Evolutionary conservation across 2,113 vertebrate genomes (phyloP).

Genomic region (Maccullochella peelii): DNA sequence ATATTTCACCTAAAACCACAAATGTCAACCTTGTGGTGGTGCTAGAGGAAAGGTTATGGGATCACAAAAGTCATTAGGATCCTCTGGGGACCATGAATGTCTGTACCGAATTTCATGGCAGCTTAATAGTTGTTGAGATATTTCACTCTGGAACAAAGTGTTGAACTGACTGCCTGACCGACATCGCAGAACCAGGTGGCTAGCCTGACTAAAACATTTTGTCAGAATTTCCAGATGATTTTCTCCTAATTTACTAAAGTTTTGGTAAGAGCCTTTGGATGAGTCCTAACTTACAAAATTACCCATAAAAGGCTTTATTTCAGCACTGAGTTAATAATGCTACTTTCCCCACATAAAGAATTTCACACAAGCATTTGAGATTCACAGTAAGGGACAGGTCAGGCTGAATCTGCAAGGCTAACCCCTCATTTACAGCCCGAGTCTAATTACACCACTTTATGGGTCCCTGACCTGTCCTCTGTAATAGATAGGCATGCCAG

Average conservation of each 20-base stretch:
- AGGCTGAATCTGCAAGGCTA: slow-evolving; percentile 13
- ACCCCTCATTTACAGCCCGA: slow-evolving; percentile 15
- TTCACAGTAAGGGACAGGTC: background rate
- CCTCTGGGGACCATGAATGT: background rate
- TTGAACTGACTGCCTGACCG: background rate
- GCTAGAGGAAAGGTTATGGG: no score
- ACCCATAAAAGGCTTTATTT: background rate
- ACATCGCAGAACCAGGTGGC: background rate
- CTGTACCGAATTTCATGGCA: background rate
- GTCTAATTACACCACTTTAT: slow-evolving; percentile 25
- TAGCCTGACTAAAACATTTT: background rate
- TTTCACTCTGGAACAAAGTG: background rate
- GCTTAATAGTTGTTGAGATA: background rate
- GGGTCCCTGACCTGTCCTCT: slow-evolving; percentile 14
- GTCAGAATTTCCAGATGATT: background rate
- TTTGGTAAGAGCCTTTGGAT: background rate
- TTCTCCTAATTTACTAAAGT: background rate
- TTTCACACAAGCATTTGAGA: slow-evolving; percentile 20
- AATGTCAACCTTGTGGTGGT: no score
- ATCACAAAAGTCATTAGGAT: background rate
- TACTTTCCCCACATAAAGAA: background rate
- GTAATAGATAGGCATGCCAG: slow-evolving; percentile 13
- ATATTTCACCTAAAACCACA: no score
- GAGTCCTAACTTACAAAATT: background rate
- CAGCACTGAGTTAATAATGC: background rate